Percentiles rank a stretch among this genome's conserved stretches.
Conservation (phyloP, 35 echinoderm and acorn worm genomes). For the Diadema setosum region DNA sequence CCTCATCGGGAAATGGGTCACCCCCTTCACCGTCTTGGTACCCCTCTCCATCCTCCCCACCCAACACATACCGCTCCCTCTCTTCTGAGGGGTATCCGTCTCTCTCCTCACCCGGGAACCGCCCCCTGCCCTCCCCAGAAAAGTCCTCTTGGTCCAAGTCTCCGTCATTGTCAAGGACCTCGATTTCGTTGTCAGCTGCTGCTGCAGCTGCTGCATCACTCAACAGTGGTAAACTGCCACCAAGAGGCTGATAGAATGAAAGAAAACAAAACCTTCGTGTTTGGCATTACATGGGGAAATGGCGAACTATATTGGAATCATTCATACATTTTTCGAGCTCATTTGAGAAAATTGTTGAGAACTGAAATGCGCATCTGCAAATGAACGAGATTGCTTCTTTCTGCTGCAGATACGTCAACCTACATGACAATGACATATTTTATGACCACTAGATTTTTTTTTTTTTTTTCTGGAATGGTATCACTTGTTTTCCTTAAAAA, state of each 20-base stretch:
- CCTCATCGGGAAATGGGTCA: background rate
- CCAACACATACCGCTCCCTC: background rate
- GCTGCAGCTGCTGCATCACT: constrained; percentile 18
- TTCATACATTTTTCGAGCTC: too few species aligned
- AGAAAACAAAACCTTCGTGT: too few species aligned
- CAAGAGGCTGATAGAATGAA: background rate
- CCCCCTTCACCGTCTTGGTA: background rate
- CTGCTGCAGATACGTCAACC: too few species aligned
- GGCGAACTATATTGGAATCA: too few species aligned
- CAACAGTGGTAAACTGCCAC: background rate
- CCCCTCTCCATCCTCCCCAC: background rate
- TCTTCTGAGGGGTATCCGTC: background rate
- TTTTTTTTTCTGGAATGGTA: too few species aligned
- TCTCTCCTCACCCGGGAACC: background rate
- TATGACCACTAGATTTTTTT: too few species aligned
- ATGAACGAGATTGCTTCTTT: too few species aligned
- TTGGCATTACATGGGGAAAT: too few species aligned
- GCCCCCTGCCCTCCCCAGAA: background rate
- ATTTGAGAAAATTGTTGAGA: too few species aligned
- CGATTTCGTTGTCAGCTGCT: background rate
- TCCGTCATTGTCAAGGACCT: background rate
- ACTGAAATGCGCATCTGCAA: too few species aligned
- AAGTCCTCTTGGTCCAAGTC: background rate
- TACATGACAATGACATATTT: too few species aligned
- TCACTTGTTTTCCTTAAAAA: too few species aligned